phyloP scores from a whole-genome alignment of 23 tunicate genomes.

The Halocynthia aurantium region DNA sequence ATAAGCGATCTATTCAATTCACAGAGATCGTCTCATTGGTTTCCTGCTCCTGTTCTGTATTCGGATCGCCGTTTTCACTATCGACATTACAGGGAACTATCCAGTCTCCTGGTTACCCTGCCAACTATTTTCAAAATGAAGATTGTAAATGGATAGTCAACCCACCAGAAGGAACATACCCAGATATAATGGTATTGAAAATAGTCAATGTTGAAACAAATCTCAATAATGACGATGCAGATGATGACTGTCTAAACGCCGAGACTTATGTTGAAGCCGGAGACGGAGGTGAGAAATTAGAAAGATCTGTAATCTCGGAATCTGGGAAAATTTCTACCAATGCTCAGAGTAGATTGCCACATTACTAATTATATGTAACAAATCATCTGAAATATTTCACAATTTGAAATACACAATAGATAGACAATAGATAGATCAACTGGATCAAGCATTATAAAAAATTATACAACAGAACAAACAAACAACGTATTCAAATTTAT shows the following conservation, averaged over 20 bases:
- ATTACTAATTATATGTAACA: too few species aligned
- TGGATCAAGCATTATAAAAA: too few species aligned
- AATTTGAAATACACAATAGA: too few species aligned
- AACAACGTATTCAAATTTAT: too few species aligned
- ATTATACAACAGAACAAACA: too few species aligned
- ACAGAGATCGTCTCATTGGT: not conserved
- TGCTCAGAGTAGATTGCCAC: too few species aligned
- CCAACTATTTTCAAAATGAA: conserved; percentile 4
- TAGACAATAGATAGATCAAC: too few species aligned
- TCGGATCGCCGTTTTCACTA: not conserved
- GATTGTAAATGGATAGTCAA: conserved; percentile 15
- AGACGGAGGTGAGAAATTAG: too few species aligned
- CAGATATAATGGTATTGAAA: not conserved
- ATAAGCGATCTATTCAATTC: not conserved
- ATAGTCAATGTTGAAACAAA: conserved; percentile 2
- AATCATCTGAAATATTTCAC: too few species aligned
- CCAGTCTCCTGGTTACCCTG: conserved; percentile 20
- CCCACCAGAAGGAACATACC: conserved; percentile 5
- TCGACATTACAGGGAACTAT: not conserved
- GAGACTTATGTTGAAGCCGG: not conserved
- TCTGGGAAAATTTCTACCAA: too few species aligned
- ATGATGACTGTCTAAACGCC: not conserved
- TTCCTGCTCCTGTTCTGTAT: not conserved
- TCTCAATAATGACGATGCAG: not conserved
- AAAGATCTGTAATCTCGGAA: too few species aligned